Evolutionary conservation across 2,888 invertebrate species (phyloP).

Genomic region (Frankliniella intonsa): DNA sequence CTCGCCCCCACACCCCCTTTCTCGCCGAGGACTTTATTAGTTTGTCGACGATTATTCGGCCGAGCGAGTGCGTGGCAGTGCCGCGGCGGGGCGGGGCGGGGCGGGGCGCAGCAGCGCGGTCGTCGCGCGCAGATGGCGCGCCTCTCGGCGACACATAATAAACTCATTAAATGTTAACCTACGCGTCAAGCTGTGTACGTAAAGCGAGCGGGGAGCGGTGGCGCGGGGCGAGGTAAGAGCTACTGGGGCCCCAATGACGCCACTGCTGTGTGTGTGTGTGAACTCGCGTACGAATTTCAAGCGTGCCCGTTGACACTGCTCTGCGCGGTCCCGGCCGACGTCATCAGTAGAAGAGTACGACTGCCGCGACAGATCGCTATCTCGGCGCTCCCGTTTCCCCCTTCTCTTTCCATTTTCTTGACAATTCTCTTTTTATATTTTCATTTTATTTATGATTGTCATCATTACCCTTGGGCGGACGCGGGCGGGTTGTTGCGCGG

Average conservation of each 20-base stretch:
- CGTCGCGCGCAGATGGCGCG: slow-evolving; percentile 13
- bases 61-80: slow-evolving; percentile 40
- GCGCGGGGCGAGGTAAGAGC: background rate
- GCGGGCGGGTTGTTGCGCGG: no score
- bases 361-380: no score
- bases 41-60: slow-evolving; percentile 23
- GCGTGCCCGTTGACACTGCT: no score
- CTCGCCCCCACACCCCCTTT: background rate
- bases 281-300: no score
- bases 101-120: slow-evolving; percentile 27
- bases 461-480: no score
- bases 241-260: background rate
- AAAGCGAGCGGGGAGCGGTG: background rate
- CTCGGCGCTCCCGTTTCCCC: no score
- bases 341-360: no score
- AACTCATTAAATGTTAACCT: slow-evolving; percentile 27
- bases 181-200: background rate
- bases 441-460: no score
- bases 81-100: slow-evolving; percentile 39
- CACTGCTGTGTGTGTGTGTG: background rate
- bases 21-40: slow-evolving; percentile 23
- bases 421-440: no score
- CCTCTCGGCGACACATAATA: slow-evolving; percentile 15
- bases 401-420: no score
- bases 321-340: no score